These are phyloP conservation scores for Dryobotodes eremita DNA, from an alignment of 2,888 invertebrate genomes.

Conservation along the genomic window DNA sequence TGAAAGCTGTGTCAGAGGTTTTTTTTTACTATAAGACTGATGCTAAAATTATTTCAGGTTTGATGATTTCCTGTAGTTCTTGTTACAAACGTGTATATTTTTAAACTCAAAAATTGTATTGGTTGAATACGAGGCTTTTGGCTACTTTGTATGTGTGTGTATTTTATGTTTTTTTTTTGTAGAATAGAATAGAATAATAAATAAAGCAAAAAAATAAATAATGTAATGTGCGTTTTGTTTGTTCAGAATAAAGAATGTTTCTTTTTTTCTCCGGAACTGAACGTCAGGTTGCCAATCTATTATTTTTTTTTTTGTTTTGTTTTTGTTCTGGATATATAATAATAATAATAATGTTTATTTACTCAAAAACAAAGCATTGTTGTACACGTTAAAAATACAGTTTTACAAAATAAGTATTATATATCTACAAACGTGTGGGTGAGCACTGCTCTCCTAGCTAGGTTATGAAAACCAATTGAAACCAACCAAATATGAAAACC, in stretches of 20 bases:
- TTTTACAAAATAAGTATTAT: too few species aligned
- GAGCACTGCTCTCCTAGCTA: too few species aligned
- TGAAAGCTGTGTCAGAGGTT: conserved; percentile 1
- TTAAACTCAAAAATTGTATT: background rate
- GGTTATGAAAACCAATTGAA: too few species aligned
- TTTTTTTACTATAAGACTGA: conserved; percentile 9
- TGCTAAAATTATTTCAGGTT: background rate
- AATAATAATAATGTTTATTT: too few species aligned
- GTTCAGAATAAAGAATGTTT: background rate
- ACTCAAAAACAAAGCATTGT: too few species aligned
- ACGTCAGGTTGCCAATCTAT: background rate
- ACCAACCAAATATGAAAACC: too few species aligned
- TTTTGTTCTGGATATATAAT: too few species aligned
- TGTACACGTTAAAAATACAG: too few species aligned
- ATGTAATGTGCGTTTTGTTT: background rate
- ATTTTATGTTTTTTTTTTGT: background rate
- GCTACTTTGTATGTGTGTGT: background rate
- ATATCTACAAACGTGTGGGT: too few species aligned
- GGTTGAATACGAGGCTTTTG: background rate
- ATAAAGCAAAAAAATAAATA: too few species aligned
- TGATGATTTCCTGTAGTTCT: background rate
- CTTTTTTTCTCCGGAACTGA: background rate
- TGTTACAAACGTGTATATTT: background rate
- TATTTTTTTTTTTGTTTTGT: too few species aligned
- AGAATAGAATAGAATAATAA: background rate